phyloP scores from a whole-genome alignment of 1,140 invertebrate genomes.

The Hyposmocoma kahamanoa region DNA sequence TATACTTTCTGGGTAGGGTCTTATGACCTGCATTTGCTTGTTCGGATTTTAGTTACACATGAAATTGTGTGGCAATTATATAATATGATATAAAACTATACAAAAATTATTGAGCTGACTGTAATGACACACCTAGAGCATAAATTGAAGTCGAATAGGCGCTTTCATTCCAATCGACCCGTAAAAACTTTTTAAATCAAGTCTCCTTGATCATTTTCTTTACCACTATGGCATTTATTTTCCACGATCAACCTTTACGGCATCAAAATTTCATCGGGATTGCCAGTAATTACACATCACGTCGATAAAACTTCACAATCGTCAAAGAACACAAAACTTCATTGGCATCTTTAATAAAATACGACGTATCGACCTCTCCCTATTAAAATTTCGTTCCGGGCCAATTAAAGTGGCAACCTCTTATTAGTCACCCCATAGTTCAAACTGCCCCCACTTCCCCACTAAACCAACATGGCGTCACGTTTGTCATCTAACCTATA shows the following conservation, averaged over 20 bases:
- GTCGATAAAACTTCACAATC: background rate
- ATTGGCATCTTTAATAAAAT: constrained; percentile 40
- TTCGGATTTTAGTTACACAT: too few relatives aligned
- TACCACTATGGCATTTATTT: too few relatives aligned
- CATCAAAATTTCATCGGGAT: constrained; percentile 5
- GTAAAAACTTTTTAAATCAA: too few relatives aligned
- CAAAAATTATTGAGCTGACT: too few relatives aligned
- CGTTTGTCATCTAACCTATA: constrained; percentile 60
- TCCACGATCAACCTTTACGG: background rate
- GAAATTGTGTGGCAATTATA: too few relatives aligned
- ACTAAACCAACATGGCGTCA: constrained; percentile 67
- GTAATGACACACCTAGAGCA: too few relatives aligned
- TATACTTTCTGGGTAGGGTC: too few relatives aligned
- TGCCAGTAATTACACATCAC: constrained; percentile 13
- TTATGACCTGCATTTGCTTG: too few relatives aligned
- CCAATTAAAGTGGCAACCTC: constrained; percentile 60
- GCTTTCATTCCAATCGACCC: too few relatives aligned
- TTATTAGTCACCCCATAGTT: constrained; percentile 52
- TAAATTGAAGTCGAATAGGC: too few relatives aligned
- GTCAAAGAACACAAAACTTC: constrained; percentile 24
- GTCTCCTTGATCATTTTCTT: too few relatives aligned
- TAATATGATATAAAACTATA: too few relatives aligned
- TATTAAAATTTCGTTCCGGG: constrained; percentile 51
- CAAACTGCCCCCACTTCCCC: constrained; percentile 32
- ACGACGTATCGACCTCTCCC: constrained; percentile 19